phyloP scores from a whole-genome alignment of 2,113 vertebrate genomes.

The Orientallactaga bullata region DNA sequence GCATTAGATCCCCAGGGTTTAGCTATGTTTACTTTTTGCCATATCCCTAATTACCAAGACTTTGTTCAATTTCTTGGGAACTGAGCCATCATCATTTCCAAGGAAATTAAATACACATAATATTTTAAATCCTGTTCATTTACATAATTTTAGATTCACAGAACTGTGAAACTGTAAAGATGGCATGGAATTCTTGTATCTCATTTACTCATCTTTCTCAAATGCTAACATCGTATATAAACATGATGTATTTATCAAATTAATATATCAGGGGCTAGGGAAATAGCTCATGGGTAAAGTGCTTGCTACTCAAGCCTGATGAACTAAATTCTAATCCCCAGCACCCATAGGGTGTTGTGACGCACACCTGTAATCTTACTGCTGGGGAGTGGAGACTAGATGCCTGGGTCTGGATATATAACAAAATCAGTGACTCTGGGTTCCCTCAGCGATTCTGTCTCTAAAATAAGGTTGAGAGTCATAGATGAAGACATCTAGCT shows the following conservation, averaged over 20 bases:
- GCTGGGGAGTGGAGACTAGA: no score
- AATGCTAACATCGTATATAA: background rate
- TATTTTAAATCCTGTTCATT: background rate
- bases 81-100: background rate
- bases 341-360: no score
- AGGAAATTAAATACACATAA: conserved; percentile 4
- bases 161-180: background rate
- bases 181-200: background rate
- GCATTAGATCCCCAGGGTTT: background rate
- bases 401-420: no score
- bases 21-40: background rate
- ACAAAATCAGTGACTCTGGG: no score
- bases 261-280: no score
- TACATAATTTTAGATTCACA: conserved; percentile 36
- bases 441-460: no score
- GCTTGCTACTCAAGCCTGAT: no score
- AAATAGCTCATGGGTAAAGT: no score
- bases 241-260: background rate
- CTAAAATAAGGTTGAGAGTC: no score
- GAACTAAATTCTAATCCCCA: no score
- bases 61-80: background rate
- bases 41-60: background rate
- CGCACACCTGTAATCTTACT: no score
- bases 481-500: no score
- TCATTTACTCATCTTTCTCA: background rate